Percentiles rank a stretch among this genome's conserved stretches.
Evolutionary conservation across 2,113 vertebrate genomes (phyloP).

Genomic region (Odocoileus virginianus): DNA sequence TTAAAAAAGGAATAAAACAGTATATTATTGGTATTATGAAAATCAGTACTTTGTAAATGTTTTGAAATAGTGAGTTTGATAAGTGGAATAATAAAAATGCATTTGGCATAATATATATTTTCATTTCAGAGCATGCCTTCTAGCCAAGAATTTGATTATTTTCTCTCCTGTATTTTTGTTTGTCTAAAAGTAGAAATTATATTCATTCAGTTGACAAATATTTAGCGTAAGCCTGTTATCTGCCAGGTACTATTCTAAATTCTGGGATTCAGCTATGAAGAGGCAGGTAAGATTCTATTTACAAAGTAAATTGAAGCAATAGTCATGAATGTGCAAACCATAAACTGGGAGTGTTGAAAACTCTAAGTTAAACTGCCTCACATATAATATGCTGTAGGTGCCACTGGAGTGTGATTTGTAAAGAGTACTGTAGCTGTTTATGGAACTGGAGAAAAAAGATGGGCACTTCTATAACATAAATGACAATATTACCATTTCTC

Average conservation of each 20-base stretch:
- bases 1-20: neutral
- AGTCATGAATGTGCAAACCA: neutral
- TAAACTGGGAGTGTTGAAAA: neutral
- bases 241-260: neutral
- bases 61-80: slow-evolving; percentile 21
- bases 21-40: neutral
- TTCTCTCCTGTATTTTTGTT: neutral
- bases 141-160: neutral
- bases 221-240: neutral
- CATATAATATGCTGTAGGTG: neutral
- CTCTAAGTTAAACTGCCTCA: neutral
- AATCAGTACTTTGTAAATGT: neutral
- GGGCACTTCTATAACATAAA: neutral
- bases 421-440: neutral
- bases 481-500: neutral
- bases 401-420: neutral
- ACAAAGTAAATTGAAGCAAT: neutral
- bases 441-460: neutral
- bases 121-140: neutral
- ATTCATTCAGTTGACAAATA: neutral
- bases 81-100: neutral
- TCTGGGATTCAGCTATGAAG: neutral
- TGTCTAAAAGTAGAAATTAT: neutral
- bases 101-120: neutral
- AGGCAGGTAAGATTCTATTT: neutral